phyloP scores from a whole-genome alignment of 2,113 vertebrate genomes.

The Manacus vitellinus region DNA sequence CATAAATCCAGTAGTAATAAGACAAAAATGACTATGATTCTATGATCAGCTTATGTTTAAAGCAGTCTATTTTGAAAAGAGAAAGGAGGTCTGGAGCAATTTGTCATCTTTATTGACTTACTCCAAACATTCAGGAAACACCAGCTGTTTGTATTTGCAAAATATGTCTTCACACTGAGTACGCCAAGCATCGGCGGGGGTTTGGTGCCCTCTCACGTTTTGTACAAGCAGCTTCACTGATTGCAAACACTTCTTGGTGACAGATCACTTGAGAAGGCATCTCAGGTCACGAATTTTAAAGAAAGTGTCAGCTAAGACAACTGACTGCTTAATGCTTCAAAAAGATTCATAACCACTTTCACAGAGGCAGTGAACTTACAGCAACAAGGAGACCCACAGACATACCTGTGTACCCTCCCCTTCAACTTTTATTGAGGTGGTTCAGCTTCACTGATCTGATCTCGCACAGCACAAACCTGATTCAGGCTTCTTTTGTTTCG shows the following conservation, averaged over 20 bases:
- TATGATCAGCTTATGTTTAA: not conserved
- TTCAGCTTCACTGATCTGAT: not conserved
- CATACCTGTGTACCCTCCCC: no score
- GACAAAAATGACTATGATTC: not conserved
- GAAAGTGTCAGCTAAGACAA: not conserved
- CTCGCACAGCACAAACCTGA: not conserved
- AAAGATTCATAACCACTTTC: not conserved
- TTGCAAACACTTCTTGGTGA: not conserved
- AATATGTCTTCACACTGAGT: fast-evolving
- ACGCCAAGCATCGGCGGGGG: not conserved
- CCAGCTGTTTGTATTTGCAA: not conserved
- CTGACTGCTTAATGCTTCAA: not conserved
- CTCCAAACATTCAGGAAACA: not conserved
- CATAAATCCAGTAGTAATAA: not conserved
- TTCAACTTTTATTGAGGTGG: not conserved
- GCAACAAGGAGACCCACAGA: fast-evolving
- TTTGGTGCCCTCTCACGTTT: constrained; percentile 69
- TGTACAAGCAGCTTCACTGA: not conserved
- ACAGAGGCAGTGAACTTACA: not conserved
- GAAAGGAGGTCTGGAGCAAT: not conserved
- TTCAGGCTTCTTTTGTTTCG: not conserved
- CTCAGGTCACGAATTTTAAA: not conserved
- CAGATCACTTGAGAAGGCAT: not conserved
- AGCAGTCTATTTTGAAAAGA: not conserved
- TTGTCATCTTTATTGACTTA: not conserved